Evolutionary conservation across 2,797 vertebrate genomes (phyloP), one percentile per base, ranked within the genome.

Genomic region (Micropoecilia bifurca): DNA sequence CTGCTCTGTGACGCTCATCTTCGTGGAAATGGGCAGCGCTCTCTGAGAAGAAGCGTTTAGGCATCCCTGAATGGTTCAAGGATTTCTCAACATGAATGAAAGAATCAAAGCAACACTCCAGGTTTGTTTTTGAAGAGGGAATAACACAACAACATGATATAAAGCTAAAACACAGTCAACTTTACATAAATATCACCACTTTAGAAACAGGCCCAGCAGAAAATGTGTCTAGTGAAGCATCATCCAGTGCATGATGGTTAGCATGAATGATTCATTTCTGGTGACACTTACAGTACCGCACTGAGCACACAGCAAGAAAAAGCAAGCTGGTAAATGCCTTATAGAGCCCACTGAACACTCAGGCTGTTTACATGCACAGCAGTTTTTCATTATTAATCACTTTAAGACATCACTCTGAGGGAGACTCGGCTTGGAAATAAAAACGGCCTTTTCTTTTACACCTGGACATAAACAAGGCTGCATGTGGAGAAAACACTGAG

Each of bases 291-390:
- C 39, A 69, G 39, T n/a, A 13, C 22, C 20, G 22, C 66, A 43
- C 66, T 13, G 39, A 43, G 66, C 39, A 68, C 63, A 68, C 41
- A 3, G 66, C 43, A n/a, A 69, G 66, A 25, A 69, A 43, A 45
- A 69, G 66, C 66, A 43, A 69, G 39, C 41, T 69, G 2, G 20
- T 45, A 45, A 43, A 69, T n/a, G 66, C n/a, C 45, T 69, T 69
- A 69, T 69, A 69, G 41, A 45, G 10, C 12, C n/a, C 43, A 69
- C 39, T 45, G 41, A 69, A 69, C 39, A 69, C 22, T 45, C 41
- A 28, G 66, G 41, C 22, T n/a, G 25, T 28, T 69, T 69, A 69
- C 66, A 69, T n/a, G 66, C 41, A 69, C 66, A 69, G 66, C 39
- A 14, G 39, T n/a, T n/a, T 41, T 68, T 4, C 20, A 68, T 25